Percentiles rank a stretch among this genome's conserved stretches.
Evolutionary conservation across 1,140 invertebrate species (phyloP).

Genomic region (Bombus turneri): DNA sequence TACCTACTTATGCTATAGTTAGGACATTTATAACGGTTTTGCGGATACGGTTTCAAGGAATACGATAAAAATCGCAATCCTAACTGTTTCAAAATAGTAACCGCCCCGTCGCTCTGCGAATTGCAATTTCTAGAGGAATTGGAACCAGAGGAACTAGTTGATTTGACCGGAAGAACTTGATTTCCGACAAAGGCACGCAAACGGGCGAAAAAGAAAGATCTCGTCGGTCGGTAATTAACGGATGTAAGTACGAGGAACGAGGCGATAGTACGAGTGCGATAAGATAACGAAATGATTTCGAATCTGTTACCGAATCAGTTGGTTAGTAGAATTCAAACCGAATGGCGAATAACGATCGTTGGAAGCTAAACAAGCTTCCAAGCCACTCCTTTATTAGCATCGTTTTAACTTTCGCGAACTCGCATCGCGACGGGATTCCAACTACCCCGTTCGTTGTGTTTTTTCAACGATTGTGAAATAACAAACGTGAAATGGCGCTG

Average conservation of each 20-base stretch:
- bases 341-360: constrained; percentile 11
- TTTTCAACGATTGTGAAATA: neutral
- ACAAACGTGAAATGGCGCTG: neutral
- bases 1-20: neutral
- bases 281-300: neutral
- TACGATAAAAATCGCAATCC: constrained; percentile 21
- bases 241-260: neutral
- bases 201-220: neutral
- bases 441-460: neutral
- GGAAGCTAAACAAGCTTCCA: constrained; percentile 43
- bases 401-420: constrained; percentile 28
- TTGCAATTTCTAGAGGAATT: neutral
- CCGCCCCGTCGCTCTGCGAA: neutral
- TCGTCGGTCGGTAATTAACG: too few species aligned
- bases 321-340: constrained; percentile 24
- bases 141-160: too few species aligned
- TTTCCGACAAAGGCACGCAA: neutral
- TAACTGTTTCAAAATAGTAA: constrained; percentile 11
- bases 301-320: neutral
- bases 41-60: constrained; percentile 25
- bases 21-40: constrained; percentile 19
- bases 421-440: neutral
- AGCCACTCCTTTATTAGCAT: constrained; percentile 48
- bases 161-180: neutral
- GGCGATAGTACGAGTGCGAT: neutral